A percentile compares a stretch with the other conserved stretches of the same genome.
phyloP scores from a whole-genome alignment of 1,140 invertebrate species.

The Gryllus bimaculatus region DNA sequence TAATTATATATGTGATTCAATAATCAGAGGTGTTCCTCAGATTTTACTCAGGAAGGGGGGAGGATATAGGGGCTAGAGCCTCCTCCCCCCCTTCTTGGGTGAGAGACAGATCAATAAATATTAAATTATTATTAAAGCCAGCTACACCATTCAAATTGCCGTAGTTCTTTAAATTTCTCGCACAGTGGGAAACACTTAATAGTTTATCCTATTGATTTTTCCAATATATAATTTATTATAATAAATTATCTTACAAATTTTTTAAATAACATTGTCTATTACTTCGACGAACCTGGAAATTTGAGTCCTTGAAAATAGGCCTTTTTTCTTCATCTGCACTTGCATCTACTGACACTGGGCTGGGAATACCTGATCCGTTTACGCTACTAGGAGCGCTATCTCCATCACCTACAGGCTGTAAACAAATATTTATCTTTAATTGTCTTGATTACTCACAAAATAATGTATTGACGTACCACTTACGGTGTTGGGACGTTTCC shows the following conservation, averaged over 20 bases:
- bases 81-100: too few species aligned
- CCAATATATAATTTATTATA: too few species aligned
- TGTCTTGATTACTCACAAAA: neutral
- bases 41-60: too few species aligned
- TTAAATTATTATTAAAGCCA: too few species aligned
- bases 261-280: neutral
- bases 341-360: constrained; percentile 18
- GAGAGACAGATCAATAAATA: too few species aligned
- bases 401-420: constrained; percentile 19
- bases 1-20: too few species aligned
- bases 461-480: neutral
- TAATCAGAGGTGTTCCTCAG: too few species aligned
- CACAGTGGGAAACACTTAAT: too few species aligned
- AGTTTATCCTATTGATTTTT: too few species aligned
- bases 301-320: constrained; percentile 33
- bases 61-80: too few species aligned
- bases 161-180: too few species aligned
- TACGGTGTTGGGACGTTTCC: constrained; percentile 11
- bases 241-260: neutral
- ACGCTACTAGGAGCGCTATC: constrained; percentile 16
- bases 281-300: constrained; percentile 30
- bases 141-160: too few species aligned
- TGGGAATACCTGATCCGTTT: constrained; percentile 21
- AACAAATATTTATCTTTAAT: neutral
- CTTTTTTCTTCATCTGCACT: constrained; percentile 26